Conservation (phyloP, 2,888 invertebrate genomes). For the Autographa pulchrina region DNA sequence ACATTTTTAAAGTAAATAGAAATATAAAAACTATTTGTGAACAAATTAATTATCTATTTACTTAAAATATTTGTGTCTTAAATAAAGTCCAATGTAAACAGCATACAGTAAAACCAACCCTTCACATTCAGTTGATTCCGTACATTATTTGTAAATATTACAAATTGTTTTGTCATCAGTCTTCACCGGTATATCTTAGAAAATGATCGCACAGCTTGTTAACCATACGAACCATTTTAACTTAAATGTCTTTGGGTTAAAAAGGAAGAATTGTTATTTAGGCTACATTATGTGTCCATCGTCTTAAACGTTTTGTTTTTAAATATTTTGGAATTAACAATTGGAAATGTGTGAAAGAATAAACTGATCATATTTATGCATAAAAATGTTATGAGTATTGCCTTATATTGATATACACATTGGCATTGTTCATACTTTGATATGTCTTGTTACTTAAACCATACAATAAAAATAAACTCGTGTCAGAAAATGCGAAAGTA, state of each 20-base stretch:
- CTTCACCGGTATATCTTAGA: constrained; percentile 59
- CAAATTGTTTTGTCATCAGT: constrained; percentile 62
- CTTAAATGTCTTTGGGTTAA: constrained; percentile 47
- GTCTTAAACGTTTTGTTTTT: background rate
- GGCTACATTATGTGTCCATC: background rate
- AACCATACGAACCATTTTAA: constrained; percentile 19
- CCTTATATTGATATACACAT: constrained; percentile 3
- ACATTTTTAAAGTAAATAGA: too few species aligned
- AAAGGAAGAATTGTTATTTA: constrained; percentile 8
- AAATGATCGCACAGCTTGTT: constrained; percentile 27
- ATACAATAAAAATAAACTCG: background rate
- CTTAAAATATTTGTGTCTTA: too few species aligned
- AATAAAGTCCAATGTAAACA: constrained; percentile 3
- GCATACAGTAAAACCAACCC: constrained; percentile 16
- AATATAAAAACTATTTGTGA: too few species aligned
- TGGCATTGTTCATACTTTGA: constrained; percentile 18
- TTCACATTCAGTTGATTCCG: constrained; percentile 21
- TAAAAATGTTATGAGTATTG: background rate
- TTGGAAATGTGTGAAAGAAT: background rate
- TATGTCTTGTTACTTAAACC: constrained; percentile 25
- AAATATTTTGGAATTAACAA: background rate
- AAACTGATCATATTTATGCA: background rate
- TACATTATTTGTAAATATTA: constrained; percentile 45
- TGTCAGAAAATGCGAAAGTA: constrained; percentile 15
- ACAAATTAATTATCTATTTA: too few species aligned